Evolutionary conservation across 2,888 invertebrate species (phyloP).

Genomic region (Callimorpha dominula): DNA sequence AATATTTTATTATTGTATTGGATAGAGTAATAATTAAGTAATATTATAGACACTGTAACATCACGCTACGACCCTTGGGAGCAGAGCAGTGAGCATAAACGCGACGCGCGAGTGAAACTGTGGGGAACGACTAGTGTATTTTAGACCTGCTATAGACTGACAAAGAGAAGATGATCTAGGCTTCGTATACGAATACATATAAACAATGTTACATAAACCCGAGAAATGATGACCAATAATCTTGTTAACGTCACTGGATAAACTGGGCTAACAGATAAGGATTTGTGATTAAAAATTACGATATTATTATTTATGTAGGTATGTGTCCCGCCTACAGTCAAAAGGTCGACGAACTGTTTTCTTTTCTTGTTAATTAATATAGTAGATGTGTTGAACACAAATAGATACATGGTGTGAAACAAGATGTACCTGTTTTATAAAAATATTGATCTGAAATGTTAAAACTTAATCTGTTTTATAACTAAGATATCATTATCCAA

Average conservation of each 20-base stretch:
- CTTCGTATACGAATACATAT: neutral
- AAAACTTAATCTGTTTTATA: neutral
- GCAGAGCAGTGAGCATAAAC: too few relatives aligned
- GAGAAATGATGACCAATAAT: neutral
- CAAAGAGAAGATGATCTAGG: neutral
- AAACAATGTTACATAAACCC: neutral
- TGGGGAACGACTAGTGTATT: too few relatives aligned
- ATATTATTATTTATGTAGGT: conserved; percentile 15
- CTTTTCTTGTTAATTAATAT: conserved; percentile 38
- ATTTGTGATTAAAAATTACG: conserved; percentile 2
- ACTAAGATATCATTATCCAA: neutral
- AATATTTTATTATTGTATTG: too few relatives aligned
- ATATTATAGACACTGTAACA: too few relatives aligned
- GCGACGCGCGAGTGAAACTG: too few relatives aligned
- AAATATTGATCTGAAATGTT: conserved; percentile 1
- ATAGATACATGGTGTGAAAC: conserved; percentile 2
- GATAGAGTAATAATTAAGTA: too few relatives aligned
- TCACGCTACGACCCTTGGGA: too few relatives aligned
- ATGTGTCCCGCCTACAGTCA: conserved; percentile 19
- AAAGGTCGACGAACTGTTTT: conserved; percentile 45
- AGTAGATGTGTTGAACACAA: conserved; percentile 19
- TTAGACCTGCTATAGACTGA: neutral
- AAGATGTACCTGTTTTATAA: conserved; percentile 12
- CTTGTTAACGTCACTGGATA: neutral
- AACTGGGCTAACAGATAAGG: neutral